phyloP scores from a whole-genome alignment of 2,113 vertebrate species.

The Saguinus imperator region DNA sequence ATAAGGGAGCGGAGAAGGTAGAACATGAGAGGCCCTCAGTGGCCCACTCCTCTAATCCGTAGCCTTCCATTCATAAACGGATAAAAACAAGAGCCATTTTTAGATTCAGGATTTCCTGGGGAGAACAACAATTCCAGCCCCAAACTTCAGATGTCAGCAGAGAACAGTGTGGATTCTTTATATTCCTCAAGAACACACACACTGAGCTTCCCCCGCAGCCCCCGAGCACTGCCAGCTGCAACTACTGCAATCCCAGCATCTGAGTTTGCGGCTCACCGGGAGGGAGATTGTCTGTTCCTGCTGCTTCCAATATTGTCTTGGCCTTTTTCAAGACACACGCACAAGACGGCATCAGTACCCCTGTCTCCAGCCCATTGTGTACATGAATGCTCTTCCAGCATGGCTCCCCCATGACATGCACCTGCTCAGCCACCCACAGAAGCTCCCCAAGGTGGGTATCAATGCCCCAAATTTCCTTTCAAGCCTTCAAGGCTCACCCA shows the following conservation, averaged over 20 bases:
- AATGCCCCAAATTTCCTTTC: background rate
- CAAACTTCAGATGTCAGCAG: background rate
- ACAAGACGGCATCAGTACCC: fast-evolving
- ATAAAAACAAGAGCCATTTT: background rate
- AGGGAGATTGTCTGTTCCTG: background rate
- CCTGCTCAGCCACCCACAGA: background rate
- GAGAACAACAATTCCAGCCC: background rate
- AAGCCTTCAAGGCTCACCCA: background rate
- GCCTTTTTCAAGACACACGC: background rate
- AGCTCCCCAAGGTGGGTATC: background rate
- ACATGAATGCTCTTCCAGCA: background rate
- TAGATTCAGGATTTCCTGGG: background rate
- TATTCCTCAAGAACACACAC: background rate
- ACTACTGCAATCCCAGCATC: background rate
- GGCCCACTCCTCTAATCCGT: background rate
- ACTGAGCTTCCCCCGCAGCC: background rate
- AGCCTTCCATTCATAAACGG: background rate
- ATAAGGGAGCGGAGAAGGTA: background rate
- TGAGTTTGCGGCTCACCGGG: background rate
- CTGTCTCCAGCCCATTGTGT: no score
- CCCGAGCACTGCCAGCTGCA: background rate
- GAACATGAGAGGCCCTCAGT: fast-evolving
- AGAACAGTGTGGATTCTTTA: background rate
- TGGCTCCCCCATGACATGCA: background rate
- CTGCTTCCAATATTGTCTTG: background rate